Evolutionary conservation across 2,888 invertebrate genomes (phyloP).

Genomic region (Tinea trinotella): DNA sequence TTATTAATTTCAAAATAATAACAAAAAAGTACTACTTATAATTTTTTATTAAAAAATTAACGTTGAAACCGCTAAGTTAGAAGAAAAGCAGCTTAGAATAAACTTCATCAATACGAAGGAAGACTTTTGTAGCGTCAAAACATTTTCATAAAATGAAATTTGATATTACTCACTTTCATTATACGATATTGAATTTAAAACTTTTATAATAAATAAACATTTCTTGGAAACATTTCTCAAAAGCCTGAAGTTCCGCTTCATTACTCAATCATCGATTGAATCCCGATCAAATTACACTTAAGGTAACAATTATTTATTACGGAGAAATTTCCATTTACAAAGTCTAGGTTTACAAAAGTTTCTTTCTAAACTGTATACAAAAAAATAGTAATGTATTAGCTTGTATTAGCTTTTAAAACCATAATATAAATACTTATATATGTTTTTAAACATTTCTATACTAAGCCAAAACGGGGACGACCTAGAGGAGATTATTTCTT

Average conservation of each 20-base stretch:
- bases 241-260: background rate
- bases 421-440: too few relatives aligned
- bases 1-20: background rate
- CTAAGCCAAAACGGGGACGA: too few relatives aligned
- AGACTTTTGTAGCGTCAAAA: background rate
- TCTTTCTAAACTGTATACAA: too few relatives aligned
- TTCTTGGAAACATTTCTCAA: background rate
- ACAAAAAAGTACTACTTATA: background rate
- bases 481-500: too few relatives aligned
- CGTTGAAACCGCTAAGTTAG: background rate
- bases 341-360: too few relatives aligned
- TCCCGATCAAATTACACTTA: background rate
- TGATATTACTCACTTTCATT: background rate
- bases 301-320: background rate
- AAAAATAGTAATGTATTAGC: too few relatives aligned
- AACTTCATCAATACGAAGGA: background rate
- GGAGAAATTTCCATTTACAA: too few relatives aligned
- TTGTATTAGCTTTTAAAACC: too few relatives aligned
- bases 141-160: background rate
- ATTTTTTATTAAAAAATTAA: background rate
- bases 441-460: too few relatives aligned
- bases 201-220: conserved; percentile 4
- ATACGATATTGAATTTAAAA: background rate
- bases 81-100: background rate
- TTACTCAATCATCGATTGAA: background rate